Conservation (phyloP, 2,113 vertebrate species). For the Todiramphus saurophagus region DNA sequence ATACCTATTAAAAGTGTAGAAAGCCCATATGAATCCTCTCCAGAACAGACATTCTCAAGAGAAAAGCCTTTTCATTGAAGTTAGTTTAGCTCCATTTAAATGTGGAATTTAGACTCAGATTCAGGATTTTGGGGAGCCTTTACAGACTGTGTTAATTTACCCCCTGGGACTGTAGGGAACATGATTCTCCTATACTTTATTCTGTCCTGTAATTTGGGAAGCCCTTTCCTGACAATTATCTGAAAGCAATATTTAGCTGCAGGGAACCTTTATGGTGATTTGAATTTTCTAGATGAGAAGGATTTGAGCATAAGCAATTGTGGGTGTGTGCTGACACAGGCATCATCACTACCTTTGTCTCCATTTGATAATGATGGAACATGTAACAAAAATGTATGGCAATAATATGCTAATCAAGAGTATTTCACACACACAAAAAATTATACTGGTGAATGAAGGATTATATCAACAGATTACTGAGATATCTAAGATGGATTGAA, state of each 20-base stretch:
- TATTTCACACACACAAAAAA: neutral
- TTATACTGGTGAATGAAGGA: neutral
- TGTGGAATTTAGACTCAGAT: neutral
- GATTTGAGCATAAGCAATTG: constrained; percentile 23
- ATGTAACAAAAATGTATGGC: neutral
- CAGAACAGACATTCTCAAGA: neutral
- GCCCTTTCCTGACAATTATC: constrained; percentile 48
- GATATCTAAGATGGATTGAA: neutral
- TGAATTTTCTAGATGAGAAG: constrained; percentile 45
- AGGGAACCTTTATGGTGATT: constrained; percentile 39
- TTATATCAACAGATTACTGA: neutral
- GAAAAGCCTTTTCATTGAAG: neutral
- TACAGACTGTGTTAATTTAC: constrained; percentile 19
- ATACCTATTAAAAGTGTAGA: neutral
- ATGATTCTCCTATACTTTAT: constrained; percentile 56
- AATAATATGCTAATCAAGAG: neutral
- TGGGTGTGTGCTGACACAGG: constrained; percentile 24
- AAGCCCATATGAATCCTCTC: neutral
- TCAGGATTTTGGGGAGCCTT: neutral
- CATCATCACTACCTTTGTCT: constrained; percentile 19
- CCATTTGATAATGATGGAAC: neutral
- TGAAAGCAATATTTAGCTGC: constrained; percentile 51
- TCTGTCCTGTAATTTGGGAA: constrained; percentile 32
- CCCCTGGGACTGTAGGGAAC: constrained; percentile 6
- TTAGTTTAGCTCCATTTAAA: neutral